These are phyloP conservation scores for Calidris pygmaea DNA, from an alignment of 2,113 vertebrate genomes.

Conservation along the genomic window DNA sequence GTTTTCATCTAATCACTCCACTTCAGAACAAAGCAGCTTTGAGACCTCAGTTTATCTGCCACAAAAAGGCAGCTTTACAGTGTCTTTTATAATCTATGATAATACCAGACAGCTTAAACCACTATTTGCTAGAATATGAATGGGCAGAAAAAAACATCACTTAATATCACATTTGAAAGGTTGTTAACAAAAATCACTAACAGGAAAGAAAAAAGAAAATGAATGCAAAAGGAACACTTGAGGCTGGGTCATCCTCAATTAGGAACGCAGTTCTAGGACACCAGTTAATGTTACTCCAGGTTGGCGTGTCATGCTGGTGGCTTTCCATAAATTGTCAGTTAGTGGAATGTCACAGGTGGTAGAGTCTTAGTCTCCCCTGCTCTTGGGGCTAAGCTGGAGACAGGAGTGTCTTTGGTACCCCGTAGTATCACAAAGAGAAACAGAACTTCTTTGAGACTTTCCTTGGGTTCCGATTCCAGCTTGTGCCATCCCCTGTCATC, in stretches of 20 bases:
- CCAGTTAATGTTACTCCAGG: not conserved
- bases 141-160: not conserved
- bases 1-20: not conserved
- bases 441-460: not conserved
- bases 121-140: not conserved
- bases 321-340: not conserved
- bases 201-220: fast-evolving
- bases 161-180: not conserved
- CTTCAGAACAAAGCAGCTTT: not conserved
- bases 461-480: not conserved
- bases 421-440: not conserved
- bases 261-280: not conserved
- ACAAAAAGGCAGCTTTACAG: not conserved
- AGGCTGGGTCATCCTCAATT: not conserved
- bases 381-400: not conserved
- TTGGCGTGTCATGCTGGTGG: not conserved
- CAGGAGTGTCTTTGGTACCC: not conserved
- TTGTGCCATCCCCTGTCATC: not conserved
- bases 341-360: not conserved
- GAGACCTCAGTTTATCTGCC: not conserved
- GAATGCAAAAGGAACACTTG: not conserved
- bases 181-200: not conserved
- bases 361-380: not conserved
- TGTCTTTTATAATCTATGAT: not conserved
- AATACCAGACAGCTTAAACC: not conserved